Conservation (phyloP, 2,113 vertebrate genomes). For the Aegithalos caudatus region DNA sequence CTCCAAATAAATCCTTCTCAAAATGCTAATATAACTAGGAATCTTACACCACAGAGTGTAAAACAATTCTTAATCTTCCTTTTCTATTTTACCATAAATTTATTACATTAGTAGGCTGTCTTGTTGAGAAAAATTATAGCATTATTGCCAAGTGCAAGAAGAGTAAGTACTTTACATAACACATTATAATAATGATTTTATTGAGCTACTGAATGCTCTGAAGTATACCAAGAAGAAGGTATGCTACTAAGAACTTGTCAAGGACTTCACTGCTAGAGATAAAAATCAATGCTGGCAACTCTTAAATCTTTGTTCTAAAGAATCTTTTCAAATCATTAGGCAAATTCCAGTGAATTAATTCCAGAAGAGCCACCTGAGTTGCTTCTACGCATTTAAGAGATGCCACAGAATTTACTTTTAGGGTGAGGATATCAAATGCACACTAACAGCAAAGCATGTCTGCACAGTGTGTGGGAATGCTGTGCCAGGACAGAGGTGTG, state of each 20-base stretch:
- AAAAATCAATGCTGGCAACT: not conserved
- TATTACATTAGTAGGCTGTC: slow-evolving; percentile 42
- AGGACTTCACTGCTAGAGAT: not conserved
- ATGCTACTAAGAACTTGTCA: not conserved
- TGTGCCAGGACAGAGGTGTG: not conserved
- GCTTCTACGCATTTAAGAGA: not conserved
- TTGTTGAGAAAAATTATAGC: slow-evolving; percentile 17
- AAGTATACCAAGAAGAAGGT: not conserved
- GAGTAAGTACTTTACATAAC: slow-evolving; percentile 10
- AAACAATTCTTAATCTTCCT: slow-evolving; percentile 47
- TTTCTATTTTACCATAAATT: slow-evolving; percentile 17
- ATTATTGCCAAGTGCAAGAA: slow-evolving; percentile 10
- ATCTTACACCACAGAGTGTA: slow-evolving; percentile 15
- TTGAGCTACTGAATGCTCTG: not conserved
- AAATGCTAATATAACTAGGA: slow-evolving; percentile 69
- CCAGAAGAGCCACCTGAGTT: not conserved
- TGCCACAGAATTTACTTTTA: not conserved
- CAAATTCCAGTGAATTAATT: not conserved
- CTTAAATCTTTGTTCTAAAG: not conserved
- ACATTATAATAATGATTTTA: not conserved
- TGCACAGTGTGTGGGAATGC: not conserved
- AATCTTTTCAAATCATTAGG: not conserved
- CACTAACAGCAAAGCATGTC: not conserved
- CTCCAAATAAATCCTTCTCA: slow-evolving; percentile 66
- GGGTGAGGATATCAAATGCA: not conserved